phyloP scores from a whole-genome alignment of 2,797 vertebrate species.

The Parauchenoglanis ngamensis region DNA sequence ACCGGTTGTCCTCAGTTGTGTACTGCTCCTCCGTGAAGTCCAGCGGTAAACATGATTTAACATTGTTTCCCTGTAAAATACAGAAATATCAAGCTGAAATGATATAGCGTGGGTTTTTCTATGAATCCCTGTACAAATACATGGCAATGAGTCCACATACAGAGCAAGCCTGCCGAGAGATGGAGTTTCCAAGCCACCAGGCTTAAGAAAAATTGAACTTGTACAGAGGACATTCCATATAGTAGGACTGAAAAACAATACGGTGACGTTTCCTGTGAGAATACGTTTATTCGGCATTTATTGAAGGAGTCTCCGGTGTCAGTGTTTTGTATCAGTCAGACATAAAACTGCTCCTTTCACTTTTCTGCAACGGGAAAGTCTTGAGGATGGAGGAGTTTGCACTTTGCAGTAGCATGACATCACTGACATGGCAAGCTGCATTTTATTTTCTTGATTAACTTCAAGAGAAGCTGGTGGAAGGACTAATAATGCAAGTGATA shows the following conservation, averaged over 20 bases:
- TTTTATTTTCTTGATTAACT: background rate
- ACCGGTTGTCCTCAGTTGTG: constrained; percentile 77
- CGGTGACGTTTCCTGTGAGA: background rate
- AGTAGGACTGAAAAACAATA: background rate
- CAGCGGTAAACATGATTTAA: constrained; percentile 83
- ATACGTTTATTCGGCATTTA: background rate
- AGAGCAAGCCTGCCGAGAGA: background rate
- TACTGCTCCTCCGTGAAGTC: constrained; percentile 80
- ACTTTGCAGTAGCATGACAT: background rate
- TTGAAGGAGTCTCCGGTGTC: background rate
- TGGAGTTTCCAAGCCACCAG: background rate
- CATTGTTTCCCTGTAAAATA: constrained; percentile 79
- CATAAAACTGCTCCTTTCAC: background rate
- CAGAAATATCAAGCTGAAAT: background rate
- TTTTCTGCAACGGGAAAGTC: background rate
- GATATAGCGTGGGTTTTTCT: background rate
- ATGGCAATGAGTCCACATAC: background rate
- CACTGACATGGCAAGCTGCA: background rate
- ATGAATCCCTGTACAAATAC: background rate
- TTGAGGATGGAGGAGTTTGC: background rate
- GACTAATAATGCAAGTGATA: background rate
- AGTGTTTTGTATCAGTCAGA: background rate
- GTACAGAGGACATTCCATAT: background rate
- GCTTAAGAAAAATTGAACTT: background rate
- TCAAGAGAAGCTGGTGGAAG: background rate